A percentile compares a stretch with the other conserved stretches of the same genome.
Evolutionary conservation across 1,140 invertebrate genomes (phyloP).

Genomic region (Latrodectus geometricus): DNA sequence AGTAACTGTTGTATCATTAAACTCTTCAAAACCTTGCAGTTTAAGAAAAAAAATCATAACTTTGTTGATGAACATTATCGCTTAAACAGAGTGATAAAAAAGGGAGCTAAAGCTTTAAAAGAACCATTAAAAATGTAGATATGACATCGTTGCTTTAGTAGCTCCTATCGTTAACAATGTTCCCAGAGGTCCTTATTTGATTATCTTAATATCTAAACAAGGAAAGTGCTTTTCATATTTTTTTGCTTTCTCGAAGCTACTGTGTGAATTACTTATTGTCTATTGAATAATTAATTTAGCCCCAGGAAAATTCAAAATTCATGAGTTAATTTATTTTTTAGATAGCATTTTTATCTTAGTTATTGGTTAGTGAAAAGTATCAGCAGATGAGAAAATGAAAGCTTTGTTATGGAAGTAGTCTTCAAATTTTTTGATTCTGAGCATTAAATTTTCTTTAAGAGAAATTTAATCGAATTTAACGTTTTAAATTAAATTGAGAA

Average conservation of each 20-base stretch:
- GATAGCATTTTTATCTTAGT: too few species aligned
- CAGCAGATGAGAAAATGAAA: too few species aligned
- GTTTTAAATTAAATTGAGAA: neutral
- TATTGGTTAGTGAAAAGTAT: too few species aligned
- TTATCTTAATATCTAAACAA: neutral
- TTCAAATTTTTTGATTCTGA: too few species aligned
- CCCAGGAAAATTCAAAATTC: neutral
- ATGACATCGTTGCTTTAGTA: neutral
- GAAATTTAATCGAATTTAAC: neutral
- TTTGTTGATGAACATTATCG: neutral
- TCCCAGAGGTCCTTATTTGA: neutral
- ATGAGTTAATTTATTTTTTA: neutral
- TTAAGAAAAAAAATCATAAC: neutral
- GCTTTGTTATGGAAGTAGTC: too few species aligned
- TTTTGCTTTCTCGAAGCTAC: neutral
- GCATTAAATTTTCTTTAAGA: neutral
- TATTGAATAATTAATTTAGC: slow-evolving; percentile 3
- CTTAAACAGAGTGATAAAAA: neutral
- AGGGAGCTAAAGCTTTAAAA: neutral
- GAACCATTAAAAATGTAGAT: neutral
- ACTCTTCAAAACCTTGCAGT: neutral
- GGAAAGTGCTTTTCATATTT: neutral
- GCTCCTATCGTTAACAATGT: neutral
- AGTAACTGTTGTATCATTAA: neutral
- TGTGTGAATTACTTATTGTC: neutral